Conservation (phyloP, 2,888 invertebrate genomes). For the Paralinhomoeus sp. region DNA sequence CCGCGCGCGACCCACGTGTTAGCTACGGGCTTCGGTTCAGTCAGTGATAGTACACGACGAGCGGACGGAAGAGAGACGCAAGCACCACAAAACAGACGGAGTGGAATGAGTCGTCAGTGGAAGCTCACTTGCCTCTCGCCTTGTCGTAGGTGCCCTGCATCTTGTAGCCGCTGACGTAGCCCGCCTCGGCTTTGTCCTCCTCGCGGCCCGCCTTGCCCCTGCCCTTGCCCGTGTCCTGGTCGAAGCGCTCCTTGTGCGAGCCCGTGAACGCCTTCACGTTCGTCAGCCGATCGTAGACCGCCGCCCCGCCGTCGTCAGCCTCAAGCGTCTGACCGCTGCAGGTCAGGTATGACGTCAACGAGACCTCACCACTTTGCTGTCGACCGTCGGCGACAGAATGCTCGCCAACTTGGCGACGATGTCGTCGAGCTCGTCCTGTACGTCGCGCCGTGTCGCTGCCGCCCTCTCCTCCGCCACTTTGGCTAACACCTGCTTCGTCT, state of each 20-base stretch:
- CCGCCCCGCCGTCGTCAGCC: no score
- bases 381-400: conserved; percentile 18
- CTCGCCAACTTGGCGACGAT: conserved; percentile 19
- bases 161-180: conserved; percentile 26
- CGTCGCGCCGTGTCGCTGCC: conserved; percentile 14
- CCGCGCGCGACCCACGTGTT: no score
- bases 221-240: conserved; percentile 21
- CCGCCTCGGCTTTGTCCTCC: conserved; percentile 15
- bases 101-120: no score
- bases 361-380: conserved; percentile 11
- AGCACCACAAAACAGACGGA: no score
- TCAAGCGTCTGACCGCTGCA: neutral
- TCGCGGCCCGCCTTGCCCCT: conserved; percentile 24
- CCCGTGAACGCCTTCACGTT: conserved; percentile 20
- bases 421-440: conserved; percentile 21
- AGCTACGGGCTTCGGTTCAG: no score
- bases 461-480: conserved; percentile 20
- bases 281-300: conserved; percentile 23
- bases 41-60: no score
- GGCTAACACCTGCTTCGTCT: conserved; percentile 20
- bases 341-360: neutral
- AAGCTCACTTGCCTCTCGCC: conserved; percentile 9
- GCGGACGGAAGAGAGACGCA: no score
- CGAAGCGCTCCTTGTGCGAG: conserved; percentile 11
- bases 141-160: conserved; percentile 26